These are phyloP conservation scores for Dexiosoma caninum DNA, from an alignment of 2,888 invertebrate genomes.

Conservation along the genomic window DNA sequence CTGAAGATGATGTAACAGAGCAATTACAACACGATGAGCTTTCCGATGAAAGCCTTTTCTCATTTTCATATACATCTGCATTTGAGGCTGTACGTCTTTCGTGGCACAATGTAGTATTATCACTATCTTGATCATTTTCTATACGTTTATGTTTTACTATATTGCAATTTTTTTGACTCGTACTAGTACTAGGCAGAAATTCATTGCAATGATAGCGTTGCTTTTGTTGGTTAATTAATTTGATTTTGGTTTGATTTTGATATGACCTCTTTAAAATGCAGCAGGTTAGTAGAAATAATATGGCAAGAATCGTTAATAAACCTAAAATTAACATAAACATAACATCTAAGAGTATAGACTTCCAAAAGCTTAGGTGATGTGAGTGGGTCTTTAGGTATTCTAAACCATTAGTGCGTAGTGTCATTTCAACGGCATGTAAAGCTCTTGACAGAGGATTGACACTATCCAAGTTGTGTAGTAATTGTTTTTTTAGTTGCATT, in stretches of 20 bases:
- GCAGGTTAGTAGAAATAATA: constrained; percentile 75
- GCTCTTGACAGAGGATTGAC: constrained; percentile 70
- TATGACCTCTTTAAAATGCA: constrained; percentile 74
- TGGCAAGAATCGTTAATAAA: constrained; percentile 72
- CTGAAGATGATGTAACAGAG: constrained; percentile 40
- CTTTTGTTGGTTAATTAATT: constrained; percentile 25
- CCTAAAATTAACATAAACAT: constrained; percentile 73
- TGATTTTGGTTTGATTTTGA: constrained; percentile 63
- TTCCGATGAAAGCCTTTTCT: constrained; percentile 35
- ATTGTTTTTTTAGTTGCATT: constrained; percentile 66
- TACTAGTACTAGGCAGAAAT: not conserved
- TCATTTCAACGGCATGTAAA: constrained; percentile 74
- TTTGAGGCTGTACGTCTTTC: constrained; percentile 41
- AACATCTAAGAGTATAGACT: constrained; percentile 75
- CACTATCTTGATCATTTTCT: not conserved
- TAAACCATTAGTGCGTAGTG: constrained; percentile 73
- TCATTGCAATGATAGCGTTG: constrained; percentile 50
- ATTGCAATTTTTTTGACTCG: not conserved
- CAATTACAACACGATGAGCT: constrained; percentile 46
- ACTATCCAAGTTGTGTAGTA: constrained; percentile 65
- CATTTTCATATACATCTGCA: constrained; percentile 33
- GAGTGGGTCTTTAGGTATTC: constrained; percentile 74
- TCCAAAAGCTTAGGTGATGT: constrained; percentile 73
- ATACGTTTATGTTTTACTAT: not conserved
- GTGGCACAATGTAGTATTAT: not conserved